phyloP scores from a whole-genome alignment of 2,797 vertebrate genomes.

The Picus viridis region DNA sequence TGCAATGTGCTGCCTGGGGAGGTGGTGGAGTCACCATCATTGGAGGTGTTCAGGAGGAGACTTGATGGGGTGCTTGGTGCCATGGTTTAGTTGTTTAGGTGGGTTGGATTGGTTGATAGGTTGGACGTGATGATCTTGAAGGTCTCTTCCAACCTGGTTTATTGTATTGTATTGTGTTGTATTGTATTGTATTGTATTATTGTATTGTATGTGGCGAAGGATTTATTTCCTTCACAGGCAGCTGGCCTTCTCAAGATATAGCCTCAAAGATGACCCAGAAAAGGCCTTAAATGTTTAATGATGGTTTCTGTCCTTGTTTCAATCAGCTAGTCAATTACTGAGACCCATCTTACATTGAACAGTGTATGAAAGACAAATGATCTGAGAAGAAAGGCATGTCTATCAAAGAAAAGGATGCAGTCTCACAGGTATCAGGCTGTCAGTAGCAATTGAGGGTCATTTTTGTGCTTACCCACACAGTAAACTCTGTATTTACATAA shows the following conservation, averaged over 20 bases:
- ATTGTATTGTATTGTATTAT: no score
- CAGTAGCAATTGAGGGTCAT: neutral
- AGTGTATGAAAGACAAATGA: neutral
- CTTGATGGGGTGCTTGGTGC: no score
- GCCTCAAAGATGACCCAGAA: neutral
- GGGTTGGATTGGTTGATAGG: no score
- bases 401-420: neutral
- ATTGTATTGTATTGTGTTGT: no score
- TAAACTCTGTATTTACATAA: neutral
- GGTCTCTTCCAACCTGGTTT: no score
- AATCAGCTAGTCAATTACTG: neutral
- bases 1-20: no score
- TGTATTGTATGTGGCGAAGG: accelerated
- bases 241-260: neutral
- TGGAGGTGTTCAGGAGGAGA: no score
- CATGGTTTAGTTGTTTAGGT: no score
- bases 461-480: neutral
- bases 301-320: neutral
- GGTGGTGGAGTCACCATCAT: no score
- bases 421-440: neutral
- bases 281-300: neutral
- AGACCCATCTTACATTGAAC: neutral
- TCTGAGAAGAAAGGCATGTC: neutral
- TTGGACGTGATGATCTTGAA: no score
- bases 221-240: neutral